Evolutionary conservation across 2,888 invertebrate genomes (phyloP).

Genomic region (Trichogramma dendrolimi): DNA sequence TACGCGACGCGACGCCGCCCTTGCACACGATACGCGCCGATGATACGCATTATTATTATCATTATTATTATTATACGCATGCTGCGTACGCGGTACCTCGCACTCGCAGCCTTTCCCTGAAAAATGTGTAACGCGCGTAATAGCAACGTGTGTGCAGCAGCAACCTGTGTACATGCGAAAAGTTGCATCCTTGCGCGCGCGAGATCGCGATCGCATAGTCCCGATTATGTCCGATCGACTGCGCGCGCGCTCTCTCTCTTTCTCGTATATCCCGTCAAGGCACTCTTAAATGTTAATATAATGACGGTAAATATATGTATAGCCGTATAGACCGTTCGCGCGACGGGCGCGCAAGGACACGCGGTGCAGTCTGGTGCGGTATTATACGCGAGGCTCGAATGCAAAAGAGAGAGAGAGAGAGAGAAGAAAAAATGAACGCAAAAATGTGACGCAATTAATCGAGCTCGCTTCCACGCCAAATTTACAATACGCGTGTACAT

Average conservation of each 20-base stretch:
- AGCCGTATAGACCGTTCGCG: not conserved
- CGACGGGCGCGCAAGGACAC: not conserved
- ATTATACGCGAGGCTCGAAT: too few species aligned
- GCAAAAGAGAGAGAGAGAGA: too few species aligned
- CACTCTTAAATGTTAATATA: slow-evolving; percentile 24
- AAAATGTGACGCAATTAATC: slow-evolving; percentile 10
- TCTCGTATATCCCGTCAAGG: slow-evolving; percentile 7
- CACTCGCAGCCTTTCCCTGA: slow-evolving; percentile 5
- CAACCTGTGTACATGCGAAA: too few species aligned
- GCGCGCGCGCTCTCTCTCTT: too few species aligned
- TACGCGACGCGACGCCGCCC: slow-evolving; percentile 2
- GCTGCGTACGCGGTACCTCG: not conserved
- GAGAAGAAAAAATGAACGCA: not conserved
- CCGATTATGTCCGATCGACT: slow-evolving; percentile 15
- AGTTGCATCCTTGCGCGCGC: not conserved
- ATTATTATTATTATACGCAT: too few species aligned
- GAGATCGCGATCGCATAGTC: slow-evolving; percentile 1
- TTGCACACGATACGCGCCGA: too few species aligned
- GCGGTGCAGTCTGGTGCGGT: slow-evolving; percentile 12
- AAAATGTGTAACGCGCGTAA: slow-evolving; percentile 5
- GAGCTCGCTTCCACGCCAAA: slow-evolving; percentile 16
- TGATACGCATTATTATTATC: too few species aligned
- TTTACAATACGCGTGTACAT: too few species aligned
- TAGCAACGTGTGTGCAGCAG: not conserved
- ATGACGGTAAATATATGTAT: slow-evolving; percentile 19